Base-by-base conservation (phyloP, 2,888 invertebrate species). In the Venustoraphidia nigricollis region DNA sequence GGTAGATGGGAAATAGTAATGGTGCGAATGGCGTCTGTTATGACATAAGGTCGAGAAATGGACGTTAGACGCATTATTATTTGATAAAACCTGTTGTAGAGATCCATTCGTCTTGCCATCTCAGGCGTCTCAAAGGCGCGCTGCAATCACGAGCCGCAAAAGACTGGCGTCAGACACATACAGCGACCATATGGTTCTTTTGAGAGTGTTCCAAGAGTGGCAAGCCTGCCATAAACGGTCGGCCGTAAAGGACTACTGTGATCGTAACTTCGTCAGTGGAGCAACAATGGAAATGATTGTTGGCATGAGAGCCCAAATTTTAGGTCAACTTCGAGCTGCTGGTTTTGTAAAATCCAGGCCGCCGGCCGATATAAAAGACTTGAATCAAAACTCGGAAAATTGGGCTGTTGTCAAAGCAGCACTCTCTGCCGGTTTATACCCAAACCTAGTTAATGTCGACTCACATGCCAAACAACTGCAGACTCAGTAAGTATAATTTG, bases 391-490 rank as follows among this genome's bases (percentile, higher is more conserved):
- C 67, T 83, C 88, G 0, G 81, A 86, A 57, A 83, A 84, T 60
- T 92, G 91, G 91, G 83, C 90, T 10, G 79, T 95, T 47, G 83
- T 97, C 0, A 95, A 95, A 62, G 87, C 89, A 1, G 89, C 90
- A 2, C 69, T 96, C 36, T 80, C 83, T 34, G 86, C 88, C 4
- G 95, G 96, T 0, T 72, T 89, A 50, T 96, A 95, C 66, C 96
- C 97, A 0, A 88, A 90, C 56, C 66, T 96, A 41, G 85, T 87
- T 13, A 73, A 81, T 14, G 77, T 85, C 1, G 83, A 85, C 61
- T 67, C 81, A 10, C 75, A 76, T 17, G 72, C 75, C 34, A 64
- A 67, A 10, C 72, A 75, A 2, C 62, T 88, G 10, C 68, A 81
- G 13, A 47, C 47, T 11, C 49, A 44, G 50, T 51, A 44, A 34